Conservation (phyloP, 1,140 invertebrate genomes). For the Aculops lycopersici region DNA sequence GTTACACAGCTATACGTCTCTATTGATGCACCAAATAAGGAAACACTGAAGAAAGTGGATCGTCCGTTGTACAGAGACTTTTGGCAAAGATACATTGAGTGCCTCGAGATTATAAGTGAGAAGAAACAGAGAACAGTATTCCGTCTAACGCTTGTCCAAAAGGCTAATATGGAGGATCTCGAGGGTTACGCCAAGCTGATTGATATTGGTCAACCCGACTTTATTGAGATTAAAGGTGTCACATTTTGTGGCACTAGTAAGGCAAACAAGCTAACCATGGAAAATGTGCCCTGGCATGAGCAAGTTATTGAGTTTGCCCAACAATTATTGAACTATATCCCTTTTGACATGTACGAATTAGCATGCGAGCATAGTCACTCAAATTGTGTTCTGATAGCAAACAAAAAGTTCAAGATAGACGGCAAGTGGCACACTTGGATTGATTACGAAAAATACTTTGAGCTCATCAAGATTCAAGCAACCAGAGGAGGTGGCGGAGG, state of each 20-base stretch:
- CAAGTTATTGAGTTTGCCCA: conserved; percentile 25
- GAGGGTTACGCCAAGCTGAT: conserved; percentile 26
- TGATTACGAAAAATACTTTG: conserved; percentile 25
- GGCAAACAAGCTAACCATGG: conserved; percentile 24
- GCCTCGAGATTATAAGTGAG: conserved; percentile 21
- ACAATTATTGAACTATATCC: conserved; percentile 16
- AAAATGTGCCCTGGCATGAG: conserved; percentile 30
- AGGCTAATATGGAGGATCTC: conserved; percentile 27
- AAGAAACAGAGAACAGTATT: conserved; percentile 30
- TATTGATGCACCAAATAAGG: conserved; percentile 27
- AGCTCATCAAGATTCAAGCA: conserved; percentile 16
- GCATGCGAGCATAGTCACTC: conserved; percentile 30
- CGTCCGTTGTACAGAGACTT: conserved; percentile 27
- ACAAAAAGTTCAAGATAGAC: conserved; percentile 23
- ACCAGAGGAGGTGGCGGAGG: too few species aligned
- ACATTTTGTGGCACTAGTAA: conserved; percentile 29
- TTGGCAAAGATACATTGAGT: conserved; percentile 26
- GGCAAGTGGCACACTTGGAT: conserved; percentile 29
- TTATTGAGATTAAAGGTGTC: conserved; percentile 32
- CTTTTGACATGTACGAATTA: conserved; percentile 18
- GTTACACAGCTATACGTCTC: conserved; percentile 31
- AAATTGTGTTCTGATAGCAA: conserved; percentile 26
- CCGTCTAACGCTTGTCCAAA: conserved; percentile 27
- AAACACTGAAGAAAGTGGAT: conserved; percentile 29
- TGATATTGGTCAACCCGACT: conserved; percentile 25